Base-by-base conservation (phyloP, 2,888 invertebrate species). In the Myopa testacea region DNA sequence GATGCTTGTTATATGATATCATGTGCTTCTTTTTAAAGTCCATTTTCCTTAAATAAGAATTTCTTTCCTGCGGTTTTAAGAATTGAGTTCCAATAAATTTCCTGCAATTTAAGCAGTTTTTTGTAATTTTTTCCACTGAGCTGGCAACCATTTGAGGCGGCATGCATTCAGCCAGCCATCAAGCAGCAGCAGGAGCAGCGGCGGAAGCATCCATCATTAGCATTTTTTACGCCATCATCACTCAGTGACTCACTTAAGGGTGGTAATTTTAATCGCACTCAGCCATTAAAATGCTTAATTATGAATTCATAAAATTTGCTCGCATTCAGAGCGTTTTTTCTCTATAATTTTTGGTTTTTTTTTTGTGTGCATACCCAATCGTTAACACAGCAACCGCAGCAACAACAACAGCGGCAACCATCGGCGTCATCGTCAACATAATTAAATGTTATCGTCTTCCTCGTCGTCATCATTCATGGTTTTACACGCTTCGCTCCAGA, bases 241-340 rank as follows among this genome's bases (percentile, higher is more conserved):
- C 63, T 68, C 69, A 60, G 40, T 40, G 69, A 75, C 68, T 69
- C 74, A 74, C 74, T 75, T 75, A 75, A 75, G 75, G 75, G 75
- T 75, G 75, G 75, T 37, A 75, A 75, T 75, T 75, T 68, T 58
- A 69, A 75, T 68, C 75, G 75, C 75, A 69, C 75, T 75, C 75
- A 75, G 75, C 75, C 75, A 75, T 75, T 75, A 75, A 75, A 75
- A 75, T 75, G 75, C 75, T 75, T 75, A 75, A 75, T 75, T 75
- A 75, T 75, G 75, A 68, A 75, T 68, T 58, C 68, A 60, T 69
- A 58, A 68, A 58, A 60, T 69, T 69, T 45, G 45, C 68, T 58
- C 68, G 58, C 19, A 26, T 69, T 75, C 69, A 60, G 40, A 55
- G 75, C 38, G 34, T 19, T 60, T 63, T 60, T 62, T 60, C 58